Evolutionary conservation across 2,888 invertebrate genomes (phyloP), one percentile per base, ranked within the genome.

Genomic region (Temnothorax ravouxi): DNA sequence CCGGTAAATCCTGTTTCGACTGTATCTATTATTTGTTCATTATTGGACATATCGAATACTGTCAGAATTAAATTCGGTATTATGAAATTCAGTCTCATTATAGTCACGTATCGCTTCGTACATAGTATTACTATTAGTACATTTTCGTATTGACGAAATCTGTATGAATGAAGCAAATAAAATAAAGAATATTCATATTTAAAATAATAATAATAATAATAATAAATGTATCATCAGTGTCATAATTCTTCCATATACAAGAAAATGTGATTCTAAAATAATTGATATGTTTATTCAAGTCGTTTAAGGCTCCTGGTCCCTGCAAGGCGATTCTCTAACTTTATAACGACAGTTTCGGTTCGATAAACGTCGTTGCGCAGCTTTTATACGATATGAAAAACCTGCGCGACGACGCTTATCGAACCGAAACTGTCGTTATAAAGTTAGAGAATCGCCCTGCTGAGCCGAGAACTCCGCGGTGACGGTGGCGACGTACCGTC

Each of bases 61-160:
- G 13, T 62, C 47, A 62, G 44, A 77, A 62, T 75, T 62, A 64
- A 62, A 41, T 41, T 83, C 56, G 18, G 62, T 61, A 62, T 76
- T 61, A 50, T 25, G 47, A 18, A 54, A 64, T 15, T 72, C 54
- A 56, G 52, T 69, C 44, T 25, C 3, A 74, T 84, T 61, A 67
- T 74, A 83, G 52, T 87, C 74, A 18, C 11, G n/a, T 41, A 97
- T 93, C 54, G 95, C 92, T 9, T 96, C 96, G 91, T 96, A 95
- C 47, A 97, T 93, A 77, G 89, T 92, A 52, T 93, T 91, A 81
- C 95, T 95, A n/a, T 91, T 92, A 3, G 96, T 96, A 86, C 95
- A 95, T 84, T 96, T 95, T 92, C 97, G 97, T 71, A 97, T 95
- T 47, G 95, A 94, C 44, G 96, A 94, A 93, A 97, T 96, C 97